These are phyloP conservation scores for Microcebus lehilahytsara DNA, from an alignment of 2,113 vertebrate species.

Conservation along the genomic window DNA sequence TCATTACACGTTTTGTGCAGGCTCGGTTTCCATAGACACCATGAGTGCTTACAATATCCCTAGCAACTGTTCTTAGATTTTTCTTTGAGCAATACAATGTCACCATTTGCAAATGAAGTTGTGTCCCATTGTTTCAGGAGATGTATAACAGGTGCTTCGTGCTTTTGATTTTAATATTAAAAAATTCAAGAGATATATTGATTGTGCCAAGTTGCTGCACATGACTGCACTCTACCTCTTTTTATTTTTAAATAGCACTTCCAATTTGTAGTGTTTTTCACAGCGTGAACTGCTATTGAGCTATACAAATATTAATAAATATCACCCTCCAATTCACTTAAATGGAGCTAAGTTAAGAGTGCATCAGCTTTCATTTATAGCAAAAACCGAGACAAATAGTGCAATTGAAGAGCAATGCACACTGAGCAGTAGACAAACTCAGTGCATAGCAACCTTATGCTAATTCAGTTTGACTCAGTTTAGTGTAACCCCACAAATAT, in stretches of 20 bases:
- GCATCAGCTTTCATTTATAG: constrained; percentile 10
- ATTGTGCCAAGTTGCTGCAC: background rate
- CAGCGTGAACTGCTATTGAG: constrained; percentile 39
- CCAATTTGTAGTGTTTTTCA: constrained; percentile 35
- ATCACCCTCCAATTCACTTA: constrained; percentile 36
- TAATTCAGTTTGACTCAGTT: background rate
- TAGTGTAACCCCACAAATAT: background rate
- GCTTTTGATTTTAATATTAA: constrained; percentile 51
- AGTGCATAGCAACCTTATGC: background rate
- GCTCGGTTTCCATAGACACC: constrained; percentile 77
- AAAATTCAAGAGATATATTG: background rate
- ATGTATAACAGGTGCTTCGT: constrained; percentile 56
- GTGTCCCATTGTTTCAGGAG: constrained; percentile 51
- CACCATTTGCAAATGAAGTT: constrained; percentile 46
- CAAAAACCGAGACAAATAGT: constrained; percentile 49
- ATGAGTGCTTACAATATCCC: constrained; percentile 11
- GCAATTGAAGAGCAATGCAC: background rate
- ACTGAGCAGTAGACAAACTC: background rate
- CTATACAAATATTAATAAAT: constrained; percentile 67
- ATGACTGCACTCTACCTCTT: background rate
- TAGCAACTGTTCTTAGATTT: constrained; percentile 66
- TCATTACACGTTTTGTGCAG: background rate
- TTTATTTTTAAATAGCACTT: constrained; percentile 56
- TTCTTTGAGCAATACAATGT: constrained; percentile 52
- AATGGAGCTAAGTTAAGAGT: constrained; percentile 7